Evolutionary conservation across 2,888 invertebrate genomes (phyloP).

Genomic region (Cantharis nigra): DNA sequence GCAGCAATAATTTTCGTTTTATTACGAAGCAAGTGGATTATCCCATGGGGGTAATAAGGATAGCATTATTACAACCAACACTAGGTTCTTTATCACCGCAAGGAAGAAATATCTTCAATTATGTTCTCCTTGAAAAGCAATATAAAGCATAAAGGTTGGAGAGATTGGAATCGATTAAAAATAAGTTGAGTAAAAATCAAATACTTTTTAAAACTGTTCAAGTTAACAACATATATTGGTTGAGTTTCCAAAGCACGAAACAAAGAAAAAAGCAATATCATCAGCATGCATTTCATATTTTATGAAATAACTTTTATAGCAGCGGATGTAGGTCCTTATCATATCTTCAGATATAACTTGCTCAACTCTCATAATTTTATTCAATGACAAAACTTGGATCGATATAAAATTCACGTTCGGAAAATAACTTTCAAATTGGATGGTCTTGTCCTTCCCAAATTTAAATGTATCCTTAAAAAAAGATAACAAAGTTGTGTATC

Average conservation of each 20-base stretch:
- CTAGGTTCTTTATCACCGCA: constrained; percentile 26
- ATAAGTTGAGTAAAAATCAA: constrained; percentile 5
- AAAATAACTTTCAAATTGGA: constrained; percentile 49
- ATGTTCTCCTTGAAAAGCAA: constrained; percentile 26
- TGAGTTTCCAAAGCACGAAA: background rate
- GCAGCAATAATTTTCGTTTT: constrained; percentile 22
- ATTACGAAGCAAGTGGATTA: constrained; percentile 22
- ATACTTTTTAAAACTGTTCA: constrained; percentile 3
- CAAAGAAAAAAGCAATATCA: constrained; percentile 33
- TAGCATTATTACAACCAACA: constrained; percentile 22
- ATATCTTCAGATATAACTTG: constrained; percentile 36
- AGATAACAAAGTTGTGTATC: constrained; percentile 15
- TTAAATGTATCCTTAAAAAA: constrained; percentile 12
- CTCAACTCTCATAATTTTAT: constrained; percentile 44
- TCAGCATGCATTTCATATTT: constrained; percentile 43
- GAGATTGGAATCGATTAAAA: constrained; percentile 10
- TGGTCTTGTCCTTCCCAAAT: constrained; percentile 39
- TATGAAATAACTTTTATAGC: constrained; percentile 45
- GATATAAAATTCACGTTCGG: constrained; percentile 46
- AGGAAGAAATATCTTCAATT: constrained; percentile 28
- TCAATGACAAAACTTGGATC: constrained; percentile 43
- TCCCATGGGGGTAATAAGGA: constrained; percentile 25
- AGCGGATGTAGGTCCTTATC: constrained; percentile 31
- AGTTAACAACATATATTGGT: constrained; percentile 11
- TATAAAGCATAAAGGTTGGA: constrained; percentile 17